Conservation (phyloP, 2,888 invertebrate genomes). For the Cephus runcator region DNA sequence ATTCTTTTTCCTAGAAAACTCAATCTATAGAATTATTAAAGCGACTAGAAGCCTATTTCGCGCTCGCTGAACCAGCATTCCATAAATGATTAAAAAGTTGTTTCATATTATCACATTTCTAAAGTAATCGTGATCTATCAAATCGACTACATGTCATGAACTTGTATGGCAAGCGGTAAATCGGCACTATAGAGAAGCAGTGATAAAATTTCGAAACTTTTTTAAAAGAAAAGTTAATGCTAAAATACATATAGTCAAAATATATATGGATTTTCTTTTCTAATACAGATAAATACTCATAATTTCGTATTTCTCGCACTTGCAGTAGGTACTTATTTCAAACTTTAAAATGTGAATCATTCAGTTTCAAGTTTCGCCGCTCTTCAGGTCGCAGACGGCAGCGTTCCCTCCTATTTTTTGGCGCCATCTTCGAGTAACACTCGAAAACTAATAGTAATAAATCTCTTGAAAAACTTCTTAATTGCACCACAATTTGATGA, state of each 20-base stretch:
- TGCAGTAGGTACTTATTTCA: background rate
- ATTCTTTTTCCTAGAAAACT: background rate
- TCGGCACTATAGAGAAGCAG: background rate
- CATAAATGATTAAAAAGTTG: background rate
- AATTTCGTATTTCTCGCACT: background rate
- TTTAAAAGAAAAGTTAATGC: too few relatives aligned
- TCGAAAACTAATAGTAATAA: background rate
- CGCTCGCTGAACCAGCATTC: too few relatives aligned
- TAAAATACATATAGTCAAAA: too few relatives aligned
- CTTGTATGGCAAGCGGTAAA: background rate
- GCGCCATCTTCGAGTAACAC: background rate
- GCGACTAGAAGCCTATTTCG: background rate
- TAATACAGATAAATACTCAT: background rate
- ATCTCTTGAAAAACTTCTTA: background rate
- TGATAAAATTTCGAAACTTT: too few relatives aligned
- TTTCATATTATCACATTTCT: background rate
- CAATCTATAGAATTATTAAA: too few relatives aligned
- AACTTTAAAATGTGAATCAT: too few relatives aligned
- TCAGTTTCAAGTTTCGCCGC: background rate
- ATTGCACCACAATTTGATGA: background rate
- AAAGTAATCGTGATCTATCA: background rate
- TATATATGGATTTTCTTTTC: background rate
- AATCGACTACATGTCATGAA: background rate
- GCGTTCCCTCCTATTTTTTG: background rate
- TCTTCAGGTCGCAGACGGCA: background rate